Evolutionary conservation across 2,113 vertebrate genomes (phyloP), one percentile per base, ranked within the genome.

Genomic region (Dicrurus megarhynchus): DNA sequence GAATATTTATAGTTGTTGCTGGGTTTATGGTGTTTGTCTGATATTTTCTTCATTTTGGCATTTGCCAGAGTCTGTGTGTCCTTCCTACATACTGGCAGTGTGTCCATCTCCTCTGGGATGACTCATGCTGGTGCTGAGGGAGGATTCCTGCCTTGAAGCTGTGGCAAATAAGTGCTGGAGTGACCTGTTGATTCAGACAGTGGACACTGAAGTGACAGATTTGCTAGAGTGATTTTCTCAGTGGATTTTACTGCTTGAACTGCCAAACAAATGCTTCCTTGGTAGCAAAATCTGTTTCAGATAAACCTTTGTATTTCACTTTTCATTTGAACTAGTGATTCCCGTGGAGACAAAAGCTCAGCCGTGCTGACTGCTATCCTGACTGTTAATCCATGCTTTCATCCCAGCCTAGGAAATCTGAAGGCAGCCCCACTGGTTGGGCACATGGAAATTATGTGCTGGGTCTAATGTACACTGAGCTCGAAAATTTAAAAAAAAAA

Each of bases 381-480:
- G 10, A 1, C 4, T 39, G 15, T 20, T 39, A 37, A 26, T 27
- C 46, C 32, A 3, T 2, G 20, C 59, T 60, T 91, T 53, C 42
- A 53, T 82, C 52, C 20, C 16, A 41, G 69, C 35, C 73, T 28
- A 12, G 90, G 21, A 81, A 55, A 57, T 46, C 35, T 39, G 9
- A 46, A 76, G 52, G 74, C 30, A 61, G 49, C 41, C 4, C 2
- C 44, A 1, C 19, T 30, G 24, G 7, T 19, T 37, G 81, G 46
- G 5, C 41, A 33, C 3, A 0, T 20, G 24, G 8, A 49, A 41
- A 27, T 87, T 49, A 10, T 7, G 4, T 57, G n/a, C 28, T 3
- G 4, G n/a, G 26, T 61, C 52, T 78, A 49, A 61, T 21, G 44
- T 41, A 24, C 10, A 4, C 18, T 28, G 16, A 65, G 37, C 12